Percentiles rank a stretch among this genome's conserved stretches.
Evolutionary conservation across 2,797 vertebrate species (phyloP).

Genomic region (Amblyopsis hoosieri): DNA sequence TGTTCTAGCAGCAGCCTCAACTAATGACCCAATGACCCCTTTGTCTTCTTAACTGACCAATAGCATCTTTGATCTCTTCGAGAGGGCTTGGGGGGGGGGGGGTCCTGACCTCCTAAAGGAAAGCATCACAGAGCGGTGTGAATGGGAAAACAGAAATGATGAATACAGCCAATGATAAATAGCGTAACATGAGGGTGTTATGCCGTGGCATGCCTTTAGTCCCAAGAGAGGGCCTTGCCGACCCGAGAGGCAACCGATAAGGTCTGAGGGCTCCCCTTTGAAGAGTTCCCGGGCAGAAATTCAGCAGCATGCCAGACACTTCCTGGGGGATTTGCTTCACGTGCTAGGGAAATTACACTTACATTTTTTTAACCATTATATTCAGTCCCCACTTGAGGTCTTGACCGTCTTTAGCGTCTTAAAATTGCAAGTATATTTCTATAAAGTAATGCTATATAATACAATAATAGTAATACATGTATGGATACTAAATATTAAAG

Average conservation of each 20-base stretch:
- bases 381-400: no score
- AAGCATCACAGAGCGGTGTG: slow-evolving; percentile 68
- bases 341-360: no score
- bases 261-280: slow-evolving; percentile 73
- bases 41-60: slow-evolving; percentile 65
- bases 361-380: no score
- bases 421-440: no score
- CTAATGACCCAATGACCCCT: slow-evolving; percentile 54
- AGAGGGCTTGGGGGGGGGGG: slow-evolving; percentile 34
- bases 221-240: slow-evolving; percentile 78
- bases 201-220: slow-evolving; percentile 77
- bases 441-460: no score
- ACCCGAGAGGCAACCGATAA: slow-evolving; percentile 69
- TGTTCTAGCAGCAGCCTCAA: slow-evolving; percentile 51
- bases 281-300: slow-evolving; percentile 71
- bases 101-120: slow-evolving; percentile 52
- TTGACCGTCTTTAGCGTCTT: no score
- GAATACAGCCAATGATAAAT: slow-evolving; percentile 74
- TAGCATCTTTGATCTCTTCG: slow-evolving; percentile 77
- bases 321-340: slow-evolving; percentile 42
- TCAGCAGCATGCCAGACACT: slow-evolving; percentile 73
- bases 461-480: no score
- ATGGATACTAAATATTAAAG: no score
- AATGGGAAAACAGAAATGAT: slow-evolving; percentile 71
- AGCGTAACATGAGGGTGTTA: slow-evolving; percentile 76